phyloP scores from a whole-genome alignment of 2,888 invertebrate genomes.

The Conus canariensis region DNA sequence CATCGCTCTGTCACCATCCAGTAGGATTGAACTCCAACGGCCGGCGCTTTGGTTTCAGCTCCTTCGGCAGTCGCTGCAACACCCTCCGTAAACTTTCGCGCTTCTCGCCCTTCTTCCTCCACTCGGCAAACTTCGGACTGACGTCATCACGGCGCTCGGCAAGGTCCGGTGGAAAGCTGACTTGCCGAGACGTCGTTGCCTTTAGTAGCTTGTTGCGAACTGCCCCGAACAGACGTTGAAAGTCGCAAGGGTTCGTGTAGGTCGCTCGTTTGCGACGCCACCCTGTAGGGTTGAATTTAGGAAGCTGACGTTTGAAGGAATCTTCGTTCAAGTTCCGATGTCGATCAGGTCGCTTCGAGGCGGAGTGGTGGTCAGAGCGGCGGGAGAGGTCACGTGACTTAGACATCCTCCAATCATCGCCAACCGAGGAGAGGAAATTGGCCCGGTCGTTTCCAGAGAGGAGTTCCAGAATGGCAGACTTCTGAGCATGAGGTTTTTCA shows the following conservation, averaged over 20 bases:
- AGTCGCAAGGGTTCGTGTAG: not conserved
- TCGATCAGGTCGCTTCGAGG: not conserved
- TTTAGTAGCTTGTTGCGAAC: not conserved
- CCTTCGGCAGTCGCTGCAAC: not conserved
- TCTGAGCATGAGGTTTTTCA: constrained; percentile 30
- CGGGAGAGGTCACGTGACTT: not conserved
- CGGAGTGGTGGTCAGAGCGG: not conserved
- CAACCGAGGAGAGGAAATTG: not conserved
- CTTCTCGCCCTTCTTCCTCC: not conserved
- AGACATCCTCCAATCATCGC: not conserved
- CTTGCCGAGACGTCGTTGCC: not conserved
- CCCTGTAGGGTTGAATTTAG: constrained; percentile 40
- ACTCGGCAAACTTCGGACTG: constrained; percentile 16
- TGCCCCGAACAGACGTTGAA: not conserved
- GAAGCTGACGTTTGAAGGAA: not conserved
- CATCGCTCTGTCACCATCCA: constrained; percentile 21
- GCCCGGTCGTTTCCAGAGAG: constrained; percentile 33
- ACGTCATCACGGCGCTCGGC: not conserved
- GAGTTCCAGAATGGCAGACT: constrained; percentile 31
- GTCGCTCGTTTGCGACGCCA: constrained; percentile 31
- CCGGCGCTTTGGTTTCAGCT: constrained; percentile 36
- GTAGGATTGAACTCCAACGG: constrained; percentile 44
- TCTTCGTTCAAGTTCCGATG: not conserved
- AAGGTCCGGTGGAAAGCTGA: not conserved
- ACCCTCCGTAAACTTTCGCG: not conserved